Base-by-base conservation (phyloP, 2,888 invertebrate species). In the Neoascia interrupta region DNA sequence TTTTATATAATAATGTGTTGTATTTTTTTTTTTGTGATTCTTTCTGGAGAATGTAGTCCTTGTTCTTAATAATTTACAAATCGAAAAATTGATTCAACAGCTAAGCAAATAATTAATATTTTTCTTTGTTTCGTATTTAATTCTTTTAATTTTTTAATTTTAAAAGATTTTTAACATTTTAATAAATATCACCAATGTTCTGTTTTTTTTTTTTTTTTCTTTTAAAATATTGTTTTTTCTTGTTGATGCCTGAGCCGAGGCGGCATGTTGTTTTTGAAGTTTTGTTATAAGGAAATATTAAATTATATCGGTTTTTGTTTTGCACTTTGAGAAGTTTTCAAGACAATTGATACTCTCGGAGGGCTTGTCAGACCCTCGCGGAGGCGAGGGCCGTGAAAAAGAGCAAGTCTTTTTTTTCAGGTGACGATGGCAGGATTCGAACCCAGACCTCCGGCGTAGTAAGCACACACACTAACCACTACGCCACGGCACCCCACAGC, bases 121-220 rank as follows among this genome's bases (percentile, higher is more conserved):
- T 66, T 73, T 66, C 60, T 54, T 53, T n/a, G 8, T 64, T 75
- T 26, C 51, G 45, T 45, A 39, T 34, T 56, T 45, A 23, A 23
- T 43, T 54, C 41, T 56, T 19, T 26, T 8, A 26, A 26, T 26
- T 31, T 31, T 6, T 31, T n/a, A n/a, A n/a, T n/a, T n/a, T n/a
- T n/a, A n/a, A n/a, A n/a, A 53, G 51, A 21, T 36, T 66, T 66
- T 73, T 79, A 73, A 79, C 73, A 66, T 43, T 28, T 61, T 73
- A 73, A 73, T 79, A 79, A 73, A 79, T 79, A 79, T 79, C 79
- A 79, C 79, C 73, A 79, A 79, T 72, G 21, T 41, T 69, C 51
- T 68, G 37, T 23, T 37, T 41, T 19, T 61, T 41, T 8, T 39
- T 23, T 36, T 31, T 31, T 41, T 23, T 39, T 47, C 18, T 39